These are phyloP conservation scores for Ptychoptera contaminata DNA, from an alignment of 2,888 invertebrate species.

Conservation along the genomic window DNA sequence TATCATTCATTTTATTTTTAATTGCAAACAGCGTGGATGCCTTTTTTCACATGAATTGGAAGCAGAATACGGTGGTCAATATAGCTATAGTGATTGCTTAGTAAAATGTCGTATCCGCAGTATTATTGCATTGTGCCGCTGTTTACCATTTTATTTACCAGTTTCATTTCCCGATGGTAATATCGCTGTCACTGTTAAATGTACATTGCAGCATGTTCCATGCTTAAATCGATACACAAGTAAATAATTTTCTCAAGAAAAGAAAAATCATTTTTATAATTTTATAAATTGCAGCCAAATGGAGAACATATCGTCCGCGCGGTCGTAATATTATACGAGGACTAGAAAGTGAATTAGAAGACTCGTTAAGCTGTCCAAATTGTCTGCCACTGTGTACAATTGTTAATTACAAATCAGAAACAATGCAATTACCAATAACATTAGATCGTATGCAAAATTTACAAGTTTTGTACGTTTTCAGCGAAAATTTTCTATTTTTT, in stretches of 20 bases:
- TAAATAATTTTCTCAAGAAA: slow-evolving; percentile 7
- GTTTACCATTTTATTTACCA: slow-evolving; percentile 36
- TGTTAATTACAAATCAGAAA: slow-evolving; percentile 31
- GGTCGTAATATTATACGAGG: slow-evolving; percentile 16
- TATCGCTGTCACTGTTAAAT: slow-evolving; percentile 12
- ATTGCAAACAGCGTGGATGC: slow-evolving; percentile 29
- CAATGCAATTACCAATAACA: background rate
- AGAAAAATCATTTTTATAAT: background rate
- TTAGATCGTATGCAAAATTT: background rate
- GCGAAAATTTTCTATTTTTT: background rate
- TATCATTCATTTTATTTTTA: background rate
- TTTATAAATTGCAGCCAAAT: slow-evolving; percentile 8
- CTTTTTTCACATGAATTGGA: slow-evolving; percentile 31
- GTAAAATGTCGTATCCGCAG: slow-evolving; percentile 33
- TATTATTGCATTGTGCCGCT: slow-evolving; percentile 34
- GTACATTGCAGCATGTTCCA: slow-evolving; percentile 22
- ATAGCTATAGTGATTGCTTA: slow-evolving; percentile 40
- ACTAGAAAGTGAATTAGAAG: slow-evolving; percentile 29
- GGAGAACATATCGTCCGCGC: slow-evolving; percentile 11
- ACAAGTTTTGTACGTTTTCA: background rate
- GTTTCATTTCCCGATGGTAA: slow-evolving; percentile 10
- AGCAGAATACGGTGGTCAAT: slow-evolving; percentile 24
- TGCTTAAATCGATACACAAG: slow-evolving; percentile 24
- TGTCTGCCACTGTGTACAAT: slow-evolving; percentile 37
- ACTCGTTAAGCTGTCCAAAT: slow-evolving; percentile 32